Evolutionary conservation across 2,888 invertebrate species (phyloP), one percentile per base, ranked within the genome.

Genomic region (Mimas tiliae): DNA sequence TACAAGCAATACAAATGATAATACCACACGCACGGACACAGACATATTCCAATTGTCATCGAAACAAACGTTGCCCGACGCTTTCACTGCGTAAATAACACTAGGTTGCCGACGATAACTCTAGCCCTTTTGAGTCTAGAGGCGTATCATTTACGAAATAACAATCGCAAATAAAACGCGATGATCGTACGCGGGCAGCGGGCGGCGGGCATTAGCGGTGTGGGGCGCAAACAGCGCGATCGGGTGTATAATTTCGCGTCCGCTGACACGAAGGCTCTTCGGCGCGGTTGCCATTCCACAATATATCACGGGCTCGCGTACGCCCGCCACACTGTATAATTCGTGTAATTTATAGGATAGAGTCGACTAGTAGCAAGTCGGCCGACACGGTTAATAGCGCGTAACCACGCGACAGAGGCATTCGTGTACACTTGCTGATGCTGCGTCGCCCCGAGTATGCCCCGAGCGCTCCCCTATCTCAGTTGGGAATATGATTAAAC

Each of bases 311-410:
- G 75, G 86, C 81, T 78, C 82, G 86, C 87, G 85, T 84, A 82
- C 79, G 77, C 84, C 79, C 79, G 81, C 83, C 81, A 81, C 85
- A 83, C 83, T 84, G 88, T 91, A 90, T 93, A 93, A 93, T 93
- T 93, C 91, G 91, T 88, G 84, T 93, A 88, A 93, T 93, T 93
- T 93, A 93, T 92, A 84, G 87, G 77, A 74, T 80, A 81, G 80
- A 76, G 78, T 80, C 76, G 80, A 87, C 87, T 91, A 88, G 92
- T 90, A 91, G 91, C 90, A 76, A 81, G 80, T 75, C 77, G 78
- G 75, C 81, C 83, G 82, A 82, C 84, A 76, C 81, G 75, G 81
- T 88, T 93, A 91, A 93, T 93, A 90, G 92, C 86, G 77, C 77
- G 79, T 85, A 87, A 89, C 93, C 93, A 93, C 93, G 93, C 93